phyloP scores from a whole-genome alignment of 2,797 vertebrate genomes.

The Enteromius viviparus region DNA sequence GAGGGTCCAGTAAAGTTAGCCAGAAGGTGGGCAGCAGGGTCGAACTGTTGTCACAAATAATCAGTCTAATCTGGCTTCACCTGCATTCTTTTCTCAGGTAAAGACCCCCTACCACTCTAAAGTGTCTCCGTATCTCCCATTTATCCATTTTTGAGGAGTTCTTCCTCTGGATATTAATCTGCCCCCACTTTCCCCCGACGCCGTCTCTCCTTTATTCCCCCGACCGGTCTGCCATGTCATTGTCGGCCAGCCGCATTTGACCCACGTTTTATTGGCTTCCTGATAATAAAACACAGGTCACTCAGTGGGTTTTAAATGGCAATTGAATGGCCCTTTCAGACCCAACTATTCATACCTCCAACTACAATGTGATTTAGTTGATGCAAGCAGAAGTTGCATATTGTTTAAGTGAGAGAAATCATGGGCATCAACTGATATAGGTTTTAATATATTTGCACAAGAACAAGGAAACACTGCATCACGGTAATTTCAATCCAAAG shows the following conservation, averaged over 20 bases:
- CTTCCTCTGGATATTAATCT: constrained; percentile 26
- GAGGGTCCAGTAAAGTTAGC: constrained; percentile 77
- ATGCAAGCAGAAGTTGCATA: not conserved
- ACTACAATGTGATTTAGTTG: constrained; percentile 6
- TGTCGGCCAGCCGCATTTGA: constrained; percentile 57
- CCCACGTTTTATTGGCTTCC: constrained; percentile 65
- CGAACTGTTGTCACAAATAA: constrained; percentile 71
- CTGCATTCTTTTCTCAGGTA: constrained; percentile 81
- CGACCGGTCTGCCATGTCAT: constrained; percentile 43
- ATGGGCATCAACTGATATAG: not conserved
- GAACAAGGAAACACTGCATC: constrained; percentile 21
- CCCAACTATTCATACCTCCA: constrained; percentile 33
- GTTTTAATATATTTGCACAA: not conserved
- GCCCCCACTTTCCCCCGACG: not conserved
- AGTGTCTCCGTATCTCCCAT: constrained; percentile 53
- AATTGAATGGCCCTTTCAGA: constrained; percentile 51
- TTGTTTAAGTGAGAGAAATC: not conserved
- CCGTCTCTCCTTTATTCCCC: constrained; percentile 9
- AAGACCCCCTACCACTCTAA: constrained; percentile 59
- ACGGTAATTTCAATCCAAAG: constrained; percentile 7
- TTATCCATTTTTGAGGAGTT: constrained; percentile 1
- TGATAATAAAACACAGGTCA: constrained; percentile 61
- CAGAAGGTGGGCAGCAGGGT: constrained; percentile 78
- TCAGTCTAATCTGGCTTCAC: constrained; percentile 72
- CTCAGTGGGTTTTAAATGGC: constrained; percentile 56